phyloP scores from a whole-genome alignment of 2,888 invertebrate genomes.

The Tryphoninae sp. region DNA sequence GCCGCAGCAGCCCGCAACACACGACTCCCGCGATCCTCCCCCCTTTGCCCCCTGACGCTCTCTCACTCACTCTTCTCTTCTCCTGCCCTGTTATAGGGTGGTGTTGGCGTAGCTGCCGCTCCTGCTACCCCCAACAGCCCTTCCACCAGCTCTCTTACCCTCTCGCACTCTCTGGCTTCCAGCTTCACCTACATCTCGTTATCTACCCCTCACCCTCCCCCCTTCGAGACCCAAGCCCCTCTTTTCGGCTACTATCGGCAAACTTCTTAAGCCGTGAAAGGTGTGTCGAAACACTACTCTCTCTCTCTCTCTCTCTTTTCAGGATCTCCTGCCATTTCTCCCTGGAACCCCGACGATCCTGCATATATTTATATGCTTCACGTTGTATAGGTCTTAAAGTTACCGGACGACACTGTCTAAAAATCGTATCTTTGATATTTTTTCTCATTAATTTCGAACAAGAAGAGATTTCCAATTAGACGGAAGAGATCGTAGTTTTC shows the following conservation, averaged over 20 bases:
- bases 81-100: constrained; percentile 44
- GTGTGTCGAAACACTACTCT: constrained; percentile 62
- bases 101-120: constrained; percentile 57
- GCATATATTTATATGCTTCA: neutral
- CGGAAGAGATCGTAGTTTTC: neutral
- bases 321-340: constrained; percentile 31
- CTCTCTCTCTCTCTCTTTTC: no score
- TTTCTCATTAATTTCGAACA: neutral
- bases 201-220: constrained; percentile 64
- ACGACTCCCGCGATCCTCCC: constrained; percentile 75
- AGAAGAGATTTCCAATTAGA: neutral
- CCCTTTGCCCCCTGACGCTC: constrained; percentile 66
- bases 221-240: constrained; percentile 3
- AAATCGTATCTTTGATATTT: neutral
- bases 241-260: constrained; percentile 67
- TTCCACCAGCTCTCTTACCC: constrained; percentile 56
- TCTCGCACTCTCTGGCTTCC: constrained; percentile 61
- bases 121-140: constrained; percentile 58
- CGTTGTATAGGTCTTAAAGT: neutral
- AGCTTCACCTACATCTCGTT: constrained; percentile 75
- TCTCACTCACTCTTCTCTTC: constrained; percentile 53
- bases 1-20: constrained; percentile 81
- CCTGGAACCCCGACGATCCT: constrained; percentile 19
- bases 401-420: neutral
- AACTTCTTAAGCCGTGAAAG: constrained; percentile 68